phyloP scores from a whole-genome alignment of 2,113 vertebrate species.

The Lynx canadensis region DNA sequence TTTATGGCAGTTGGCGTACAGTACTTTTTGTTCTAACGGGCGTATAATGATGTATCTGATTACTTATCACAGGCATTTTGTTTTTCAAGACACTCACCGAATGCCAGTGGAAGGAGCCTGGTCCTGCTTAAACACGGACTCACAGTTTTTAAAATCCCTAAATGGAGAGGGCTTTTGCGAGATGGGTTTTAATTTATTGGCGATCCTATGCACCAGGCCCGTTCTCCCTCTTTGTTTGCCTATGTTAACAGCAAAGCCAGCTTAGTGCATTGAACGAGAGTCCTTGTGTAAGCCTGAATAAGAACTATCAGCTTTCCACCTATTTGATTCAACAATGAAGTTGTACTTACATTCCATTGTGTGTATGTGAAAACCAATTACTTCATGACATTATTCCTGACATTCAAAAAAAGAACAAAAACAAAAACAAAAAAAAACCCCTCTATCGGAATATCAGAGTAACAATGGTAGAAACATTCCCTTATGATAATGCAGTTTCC shows the following conservation, averaged over 20 bases:
- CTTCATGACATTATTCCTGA: background rate
- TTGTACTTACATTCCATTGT: background rate
- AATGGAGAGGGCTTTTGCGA: background rate
- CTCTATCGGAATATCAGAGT: background rate
- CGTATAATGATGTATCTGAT: conserved; percentile 69
- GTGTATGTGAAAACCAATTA: conserved; percentile 44
- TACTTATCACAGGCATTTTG: conserved; percentile 63
- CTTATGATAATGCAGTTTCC: background rate
- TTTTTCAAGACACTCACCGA: conserved; percentile 62
- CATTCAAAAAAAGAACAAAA: background rate
- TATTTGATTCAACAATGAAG: background rate
- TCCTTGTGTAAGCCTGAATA: conserved; percentile 5
- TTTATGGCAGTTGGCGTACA: conserved; percentile 64
- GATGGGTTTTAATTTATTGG: conserved; percentile 7
- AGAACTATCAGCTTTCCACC: conserved; percentile 28
- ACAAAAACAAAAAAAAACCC: background rate
- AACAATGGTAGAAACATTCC: background rate
- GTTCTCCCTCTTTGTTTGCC: background rate
- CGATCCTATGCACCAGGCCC: background rate
- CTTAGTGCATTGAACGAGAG: background rate
- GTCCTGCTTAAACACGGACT: conserved; percentile 9
- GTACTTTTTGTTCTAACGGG: conserved; percentile 74
- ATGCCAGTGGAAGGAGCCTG: conserved; percentile 3
- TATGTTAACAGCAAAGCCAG: background rate
- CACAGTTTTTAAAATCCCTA: conserved; percentile 11